Evolutionary conservation across 1,140 invertebrate genomes (phyloP).

Genomic region (Drosophila ercepeae): DNA sequence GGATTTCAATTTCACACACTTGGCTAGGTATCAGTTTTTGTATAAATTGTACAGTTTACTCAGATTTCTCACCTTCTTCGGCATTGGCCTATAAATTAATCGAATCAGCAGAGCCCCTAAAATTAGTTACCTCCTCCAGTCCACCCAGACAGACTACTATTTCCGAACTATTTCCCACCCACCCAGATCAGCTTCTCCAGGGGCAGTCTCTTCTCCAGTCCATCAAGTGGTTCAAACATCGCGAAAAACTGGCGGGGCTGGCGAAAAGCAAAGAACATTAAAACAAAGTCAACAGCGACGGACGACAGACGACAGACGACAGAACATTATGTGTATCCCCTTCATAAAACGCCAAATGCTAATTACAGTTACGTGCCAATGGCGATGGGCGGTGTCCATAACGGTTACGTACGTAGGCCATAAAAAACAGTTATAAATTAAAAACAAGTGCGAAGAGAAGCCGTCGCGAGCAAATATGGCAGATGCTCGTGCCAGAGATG

Average conservation of each 20-base stretch:
- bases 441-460: constrained; percentile 56
- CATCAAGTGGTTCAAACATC: constrained; percentile 29
- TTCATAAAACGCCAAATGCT: constrained; percentile 59
- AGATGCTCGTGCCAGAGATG: neutral
- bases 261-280: neutral
- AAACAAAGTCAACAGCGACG: constrained; percentile 3
- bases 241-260: constrained; percentile 4
- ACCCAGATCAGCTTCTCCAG: constrained; percentile 33
- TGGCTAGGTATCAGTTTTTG: constrained; percentile 83
- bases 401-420: constrained; percentile 14
- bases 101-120: neutral
- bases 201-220: constrained; percentile 49
- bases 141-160: neutral
- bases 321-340: neutral
- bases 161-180: neutral
- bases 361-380: constrained; percentile 55
- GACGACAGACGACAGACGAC: constrained; percentile 7
- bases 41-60: constrained; percentile 84
- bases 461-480: constrained; percentile 35
- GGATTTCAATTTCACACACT: constrained; percentile 84
- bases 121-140: neutral
- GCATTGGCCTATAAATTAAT: constrained; percentile 81
- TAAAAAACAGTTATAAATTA: constrained; percentile 62
- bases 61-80: constrained; percentile 83
- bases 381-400: constrained; percentile 11